Conservation (phyloP, 2,888 invertebrate species). For the Aporophyla nigra region DNA sequence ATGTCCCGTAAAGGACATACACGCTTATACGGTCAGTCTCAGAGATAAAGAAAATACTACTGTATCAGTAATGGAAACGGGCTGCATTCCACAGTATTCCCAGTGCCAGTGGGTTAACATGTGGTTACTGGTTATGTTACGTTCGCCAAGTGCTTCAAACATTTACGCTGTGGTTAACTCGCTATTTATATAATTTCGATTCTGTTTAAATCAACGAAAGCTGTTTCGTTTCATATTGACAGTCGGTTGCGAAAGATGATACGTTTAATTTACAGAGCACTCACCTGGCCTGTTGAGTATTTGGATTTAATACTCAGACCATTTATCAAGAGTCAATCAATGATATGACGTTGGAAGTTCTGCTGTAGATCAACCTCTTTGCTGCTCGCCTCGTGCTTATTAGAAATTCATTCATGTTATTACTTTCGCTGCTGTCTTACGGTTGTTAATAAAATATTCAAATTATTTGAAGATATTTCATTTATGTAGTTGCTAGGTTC, state of each 20-base stretch:
- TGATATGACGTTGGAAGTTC: slow-evolving; percentile 27
- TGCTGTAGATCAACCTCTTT: slow-evolving; percentile 24
- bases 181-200: slow-evolving; percentile 57
- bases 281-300: slow-evolving; percentile 48
- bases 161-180: slow-evolving; percentile 45
- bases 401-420: not conserved
- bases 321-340: slow-evolving; percentile 33
- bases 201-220: slow-evolving; percentile 52
- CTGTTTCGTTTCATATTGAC: slow-evolving; percentile 59
- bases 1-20: slow-evolving; percentile 38
- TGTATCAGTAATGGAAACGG: slow-evolving; percentile 40
- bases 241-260: slow-evolving; percentile 58
- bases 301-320: slow-evolving; percentile 23
- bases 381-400: slow-evolving; percentile 3
- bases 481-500: not conserved
- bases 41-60: slow-evolving; percentile 36
- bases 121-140: slow-evolving; percentile 44
- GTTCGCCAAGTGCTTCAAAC: slow-evolving; percentile 38
- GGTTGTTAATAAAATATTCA: not conserved
- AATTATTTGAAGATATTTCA: not conserved
- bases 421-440: not conserved
- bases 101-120: slow-evolving; percentile 47
- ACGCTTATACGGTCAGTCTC: slow-evolving; percentile 20
- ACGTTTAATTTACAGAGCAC: slow-evolving; percentile 44
- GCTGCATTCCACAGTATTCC: slow-evolving; percentile 42